phyloP scores from a whole-genome alignment of 1,140 invertebrate species.

The Solen grandis region DNA sequence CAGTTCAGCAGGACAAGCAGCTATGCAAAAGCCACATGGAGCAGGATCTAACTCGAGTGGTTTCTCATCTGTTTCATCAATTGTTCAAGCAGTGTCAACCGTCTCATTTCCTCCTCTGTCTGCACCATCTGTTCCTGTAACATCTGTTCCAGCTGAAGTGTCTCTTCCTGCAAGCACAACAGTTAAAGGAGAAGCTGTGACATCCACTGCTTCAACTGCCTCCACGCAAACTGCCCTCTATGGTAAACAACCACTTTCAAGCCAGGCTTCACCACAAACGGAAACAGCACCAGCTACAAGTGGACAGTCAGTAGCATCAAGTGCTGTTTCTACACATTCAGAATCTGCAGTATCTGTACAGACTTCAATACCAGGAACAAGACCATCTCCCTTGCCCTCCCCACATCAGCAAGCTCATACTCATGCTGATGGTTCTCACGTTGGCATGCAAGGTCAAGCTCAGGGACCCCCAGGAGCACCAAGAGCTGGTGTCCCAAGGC shows the following conservation, averaged over 20 bases:
- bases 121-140: not conserved
- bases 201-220: slow-evolving; percentile 10
- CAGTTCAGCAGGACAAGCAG: not conserved
- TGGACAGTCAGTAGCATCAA: not conserved
- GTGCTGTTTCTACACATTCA: slow-evolving; percentile 5
- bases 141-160: slow-evolving; percentile 43
- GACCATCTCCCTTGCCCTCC: slow-evolving; percentile 1
- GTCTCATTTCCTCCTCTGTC: slow-evolving; percentile 37
- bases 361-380: not conserved
- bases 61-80: slow-evolving; percentile 48
- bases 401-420: slow-evolving; percentile 31
- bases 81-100: slow-evolving; percentile 47
- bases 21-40: not conserved
- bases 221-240: slow-evolving; percentile 37
- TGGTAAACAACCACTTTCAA: not conserved
- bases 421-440: too few species aligned
- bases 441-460: too few species aligned
- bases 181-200: slow-evolving; percentile 27
- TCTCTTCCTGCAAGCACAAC: slow-evolving; percentile 42
- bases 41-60: not conserved
- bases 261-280: not conserved
- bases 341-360: not conserved
- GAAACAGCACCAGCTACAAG: not conserved
- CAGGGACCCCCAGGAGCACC: not conserved
- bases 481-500: slow-evolving; percentile 10